These are phyloP conservation scores for Piprites chloris DNA, from an alignment of 2,113 vertebrate genomes.

Conservation along the genomic window DNA sequence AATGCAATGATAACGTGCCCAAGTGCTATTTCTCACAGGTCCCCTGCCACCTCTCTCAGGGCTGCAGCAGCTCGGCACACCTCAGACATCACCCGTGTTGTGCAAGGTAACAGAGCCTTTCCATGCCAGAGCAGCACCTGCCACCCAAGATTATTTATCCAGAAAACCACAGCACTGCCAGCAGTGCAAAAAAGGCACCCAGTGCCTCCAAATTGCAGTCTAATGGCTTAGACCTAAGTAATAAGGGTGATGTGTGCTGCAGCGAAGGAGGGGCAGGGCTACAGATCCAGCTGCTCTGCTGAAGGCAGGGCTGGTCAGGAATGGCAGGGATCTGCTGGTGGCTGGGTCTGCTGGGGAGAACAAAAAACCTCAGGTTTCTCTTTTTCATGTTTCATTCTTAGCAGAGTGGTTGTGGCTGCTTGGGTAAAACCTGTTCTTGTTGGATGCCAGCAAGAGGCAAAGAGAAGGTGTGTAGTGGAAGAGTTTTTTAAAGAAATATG, in stretches of 20 bases:
- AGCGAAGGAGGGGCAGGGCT: background rate
- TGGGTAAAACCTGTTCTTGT: background rate
- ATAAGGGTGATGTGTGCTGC: background rate
- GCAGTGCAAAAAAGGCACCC: background rate
- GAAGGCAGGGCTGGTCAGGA: background rate
- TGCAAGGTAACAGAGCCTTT: background rate
- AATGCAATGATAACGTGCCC: rapidly evolving
- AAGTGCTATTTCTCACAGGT: background rate
- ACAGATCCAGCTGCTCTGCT: background rate
- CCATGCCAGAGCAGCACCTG: background rate
- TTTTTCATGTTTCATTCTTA: background rate
- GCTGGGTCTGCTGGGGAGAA: background rate
- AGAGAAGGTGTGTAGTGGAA: background rate
- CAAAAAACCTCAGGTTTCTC: background rate
- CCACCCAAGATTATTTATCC: background rate
- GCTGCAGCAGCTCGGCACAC: rapidly evolving
- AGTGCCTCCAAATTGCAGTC: background rate
- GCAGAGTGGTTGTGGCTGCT: background rate
- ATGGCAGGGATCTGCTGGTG: background rate
- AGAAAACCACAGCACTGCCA: background rate
- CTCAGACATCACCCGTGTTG: rapidly evolving
- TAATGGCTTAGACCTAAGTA: background rate
- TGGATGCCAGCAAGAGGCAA: background rate
- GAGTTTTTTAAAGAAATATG: background rate
- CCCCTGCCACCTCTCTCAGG: background rate